These are phyloP conservation scores for Antennarius striatus DNA, from an alignment of 2,113 vertebrate species.

Conservation along the genomic window DNA sequence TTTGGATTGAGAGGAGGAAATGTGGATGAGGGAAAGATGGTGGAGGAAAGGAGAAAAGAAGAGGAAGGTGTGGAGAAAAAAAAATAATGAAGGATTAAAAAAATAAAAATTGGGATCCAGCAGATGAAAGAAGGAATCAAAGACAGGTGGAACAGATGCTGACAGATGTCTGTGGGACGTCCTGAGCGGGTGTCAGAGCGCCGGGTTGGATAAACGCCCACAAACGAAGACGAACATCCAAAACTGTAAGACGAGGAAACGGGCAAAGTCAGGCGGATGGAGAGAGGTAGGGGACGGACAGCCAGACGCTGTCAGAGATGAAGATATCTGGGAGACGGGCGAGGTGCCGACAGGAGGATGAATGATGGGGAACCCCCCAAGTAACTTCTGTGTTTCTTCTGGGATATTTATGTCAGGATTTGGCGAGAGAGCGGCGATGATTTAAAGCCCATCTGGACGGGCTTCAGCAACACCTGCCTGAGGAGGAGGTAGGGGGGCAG, in stretches of 20 bases:
- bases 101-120: slow-evolving; percentile 65
- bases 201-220: slow-evolving; percentile 48
- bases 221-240: slow-evolving; percentile 17
- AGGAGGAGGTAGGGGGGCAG: too few species aligned
- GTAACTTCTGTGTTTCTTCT: slow-evolving; percentile 61
- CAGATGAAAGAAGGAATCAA: slow-evolving; percentile 53
- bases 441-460: slow-evolving; percentile 68
- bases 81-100: slow-evolving; percentile 2
- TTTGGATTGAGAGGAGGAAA: background rate
- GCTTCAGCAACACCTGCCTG: slow-evolving; percentile 59
- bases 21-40: background rate
- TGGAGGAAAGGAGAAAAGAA: background rate
- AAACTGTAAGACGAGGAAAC: slow-evolving; percentile 2
- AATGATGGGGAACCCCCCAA: slow-evolving; percentile 57
- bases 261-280: background rate
- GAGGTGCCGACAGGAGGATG: slow-evolving; percentile 37
- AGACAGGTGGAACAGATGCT: slow-evolving; percentile 63
- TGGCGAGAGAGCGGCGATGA: slow-evolving; percentile 56
- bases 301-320: slow-evolving; percentile 39
- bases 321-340: slow-evolving; percentile 46
- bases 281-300: slow-evolving; percentile 5
- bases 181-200: slow-evolving; percentile 41
- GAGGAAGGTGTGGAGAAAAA: background rate
- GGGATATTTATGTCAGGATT: slow-evolving; percentile 64
- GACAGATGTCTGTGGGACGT: slow-evolving; percentile 62